These are phyloP conservation scores for Anoplius nigerrimus DNA, from an alignment of 2,888 invertebrate genomes.

Conservation along the genomic window DNA sequence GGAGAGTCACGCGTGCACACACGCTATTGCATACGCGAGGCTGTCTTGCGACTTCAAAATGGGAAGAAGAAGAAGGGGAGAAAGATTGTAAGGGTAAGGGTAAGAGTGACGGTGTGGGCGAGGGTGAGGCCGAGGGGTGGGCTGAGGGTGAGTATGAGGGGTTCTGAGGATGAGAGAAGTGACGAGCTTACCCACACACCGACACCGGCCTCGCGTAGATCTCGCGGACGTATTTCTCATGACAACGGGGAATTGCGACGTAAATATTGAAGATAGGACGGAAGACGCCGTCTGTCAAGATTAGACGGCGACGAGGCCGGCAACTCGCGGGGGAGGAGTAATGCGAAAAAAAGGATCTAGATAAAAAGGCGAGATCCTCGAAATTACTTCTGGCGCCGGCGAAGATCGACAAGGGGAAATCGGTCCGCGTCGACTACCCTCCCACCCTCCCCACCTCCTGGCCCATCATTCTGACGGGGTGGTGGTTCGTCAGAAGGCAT, in stretches of 20 bases:
- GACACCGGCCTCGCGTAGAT: not conserved
- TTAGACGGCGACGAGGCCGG: conserved; percentile 44
- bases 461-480: too few relatives aligned
- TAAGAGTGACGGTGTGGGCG: too few relatives aligned
- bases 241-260: conserved; percentile 56
- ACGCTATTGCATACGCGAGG: not conserved
- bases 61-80: not conserved
- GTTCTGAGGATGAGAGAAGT: too few relatives aligned
- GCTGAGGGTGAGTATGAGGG: too few relatives aligned
- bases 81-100: not conserved
- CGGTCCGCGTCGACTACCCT: conserved; percentile 38
- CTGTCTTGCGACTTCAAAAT: not conserved
- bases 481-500: not conserved
- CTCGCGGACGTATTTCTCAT: not conserved
- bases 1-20: too few relatives aligned
- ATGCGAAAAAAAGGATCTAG: conserved; percentile 29
- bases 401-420: conserved; percentile 11
- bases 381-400: conserved; percentile 38
- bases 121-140: not conserved
- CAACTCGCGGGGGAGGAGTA: conserved; percentile 21
- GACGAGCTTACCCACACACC: conserved; percentile 19
- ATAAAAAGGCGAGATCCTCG: conserved; percentile 24
- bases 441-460: not conserved
- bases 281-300: conserved; percentile 56
- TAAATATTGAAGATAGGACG: conserved; percentile 62